Conservation (phyloP, 2,888 invertebrate genomes). For the Eupeodes latifasciatus region DNA sequence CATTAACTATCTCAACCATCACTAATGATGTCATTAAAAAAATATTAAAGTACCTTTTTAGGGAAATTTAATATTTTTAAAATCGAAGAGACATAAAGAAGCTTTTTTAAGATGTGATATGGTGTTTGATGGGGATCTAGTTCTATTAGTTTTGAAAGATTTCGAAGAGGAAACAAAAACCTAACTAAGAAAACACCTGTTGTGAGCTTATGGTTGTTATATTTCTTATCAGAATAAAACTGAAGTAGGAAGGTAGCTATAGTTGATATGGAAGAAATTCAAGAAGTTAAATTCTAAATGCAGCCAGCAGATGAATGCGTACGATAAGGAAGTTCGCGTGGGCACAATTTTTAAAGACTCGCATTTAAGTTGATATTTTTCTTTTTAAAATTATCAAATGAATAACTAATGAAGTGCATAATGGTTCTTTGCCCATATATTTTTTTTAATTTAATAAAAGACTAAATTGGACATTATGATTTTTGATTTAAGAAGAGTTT, state of each 20-base stretch:
- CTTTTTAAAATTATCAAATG: constrained; percentile 5
- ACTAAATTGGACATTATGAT: constrained; percentile 11
- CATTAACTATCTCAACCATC: background rate
- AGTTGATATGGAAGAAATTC: constrained; percentile 3
- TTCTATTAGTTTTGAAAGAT: constrained; percentile 20
- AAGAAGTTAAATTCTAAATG: background rate
- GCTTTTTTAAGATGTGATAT: constrained; percentile 1
- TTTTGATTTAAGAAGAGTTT: background rate
- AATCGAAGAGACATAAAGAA: constrained; percentile 9
- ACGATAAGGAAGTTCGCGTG: constrained; percentile 32
- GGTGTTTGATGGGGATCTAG: constrained; percentile 6
- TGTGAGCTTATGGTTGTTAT: background rate
- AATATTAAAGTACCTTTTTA: constrained; percentile 9
- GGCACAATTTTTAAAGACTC: background rate
- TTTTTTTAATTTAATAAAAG: constrained; percentile 1
- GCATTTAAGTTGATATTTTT: background rate
- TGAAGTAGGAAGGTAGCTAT: background rate
- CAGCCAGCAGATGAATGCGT: constrained; percentile 4
- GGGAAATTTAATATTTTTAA: constrained; percentile 39
- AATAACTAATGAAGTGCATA: constrained; percentile 25
- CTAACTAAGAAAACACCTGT: constrained; percentile 31
- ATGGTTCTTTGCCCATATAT: background rate
- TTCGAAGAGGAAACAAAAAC: no score
- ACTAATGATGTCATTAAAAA: constrained; percentile 42
- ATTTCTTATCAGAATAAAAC: constrained; percentile 15